Percentiles rank a stretch among this genome's conserved stretches.
These are phyloP conservation scores for Sebastolobus alascanus DNA, from an alignment of 2,797 vertebrate genomes.

Conservation along the genomic window DNA sequence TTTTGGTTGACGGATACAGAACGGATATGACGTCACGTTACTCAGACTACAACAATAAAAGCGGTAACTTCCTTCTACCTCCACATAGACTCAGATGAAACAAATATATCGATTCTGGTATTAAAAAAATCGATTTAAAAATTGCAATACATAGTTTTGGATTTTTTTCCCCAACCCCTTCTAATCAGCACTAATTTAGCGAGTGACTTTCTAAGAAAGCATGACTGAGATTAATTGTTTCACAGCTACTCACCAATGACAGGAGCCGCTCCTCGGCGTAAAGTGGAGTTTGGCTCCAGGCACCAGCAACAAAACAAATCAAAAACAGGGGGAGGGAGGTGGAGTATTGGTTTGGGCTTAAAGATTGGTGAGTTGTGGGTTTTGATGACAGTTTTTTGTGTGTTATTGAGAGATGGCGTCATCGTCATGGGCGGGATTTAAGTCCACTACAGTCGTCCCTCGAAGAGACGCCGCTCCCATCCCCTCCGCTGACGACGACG, in stretches of 20 bases:
- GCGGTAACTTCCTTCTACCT: too few relatives aligned
- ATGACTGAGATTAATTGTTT: too few relatives aligned
- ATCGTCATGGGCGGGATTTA: conserved; percentile 83
- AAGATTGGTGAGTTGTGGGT: conserved; percentile 50
- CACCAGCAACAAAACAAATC: conserved; percentile 70
- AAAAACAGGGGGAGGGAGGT: conserved; percentile 20
- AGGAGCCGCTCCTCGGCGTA: conserved; percentile 66
- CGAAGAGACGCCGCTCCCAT: conserved; percentile 75
- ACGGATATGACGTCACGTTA: too few relatives aligned
- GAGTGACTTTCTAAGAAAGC: too few relatives aligned
- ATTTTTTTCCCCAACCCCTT: too few relatives aligned
- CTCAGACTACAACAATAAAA: too few relatives aligned
- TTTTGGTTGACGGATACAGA: too few relatives aligned
- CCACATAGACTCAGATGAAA: too few relatives aligned
- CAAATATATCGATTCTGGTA: too few relatives aligned
- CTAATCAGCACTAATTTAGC: too few relatives aligned
- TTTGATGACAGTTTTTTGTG: conserved; percentile 58
- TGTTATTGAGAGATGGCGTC: conserved; percentile 87
- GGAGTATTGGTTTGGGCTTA: conserved; percentile 55
- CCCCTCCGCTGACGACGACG: conserved; percentile 66
- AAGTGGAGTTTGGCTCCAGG: conserved; percentile 72
- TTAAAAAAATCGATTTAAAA: too few relatives aligned
- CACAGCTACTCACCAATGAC: conserved; percentile 76
- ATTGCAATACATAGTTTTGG: too few relatives aligned
- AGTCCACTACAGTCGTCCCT: conserved; percentile 86